phyloP scores from a whole-genome alignment of 2,797 vertebrate genomes.

The Heteromormyrus szaboi region DNA sequence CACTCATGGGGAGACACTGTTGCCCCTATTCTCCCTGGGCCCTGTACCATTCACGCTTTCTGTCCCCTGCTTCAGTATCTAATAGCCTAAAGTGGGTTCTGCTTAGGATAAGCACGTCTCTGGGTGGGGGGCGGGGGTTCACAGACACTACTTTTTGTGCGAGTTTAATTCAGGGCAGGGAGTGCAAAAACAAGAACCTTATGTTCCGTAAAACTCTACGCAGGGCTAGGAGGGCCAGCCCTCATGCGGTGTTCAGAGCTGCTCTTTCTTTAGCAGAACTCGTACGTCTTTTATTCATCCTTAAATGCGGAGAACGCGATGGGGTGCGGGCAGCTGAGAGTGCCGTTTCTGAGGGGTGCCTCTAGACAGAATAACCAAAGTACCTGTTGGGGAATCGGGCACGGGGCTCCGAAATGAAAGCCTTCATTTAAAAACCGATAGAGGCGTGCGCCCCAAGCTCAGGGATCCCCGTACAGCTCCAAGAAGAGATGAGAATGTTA shows the following conservation, averaged over 20 bases:
- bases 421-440: constrained; percentile 23
- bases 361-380: background rate
- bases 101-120: constrained; percentile 14
- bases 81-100: background rate
- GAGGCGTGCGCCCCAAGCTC: background rate
- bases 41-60: background rate
- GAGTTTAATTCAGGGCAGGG: background rate
- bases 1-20: background rate
- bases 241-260: background rate
- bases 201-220: constrained; percentile 5
- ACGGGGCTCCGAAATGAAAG: constrained; percentile 3
- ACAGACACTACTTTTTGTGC: constrained; percentile 8
- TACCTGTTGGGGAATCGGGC: background rate
- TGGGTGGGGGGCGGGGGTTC: background rate
- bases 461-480: constrained; percentile 69
- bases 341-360: background rate
- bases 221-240: background rate
- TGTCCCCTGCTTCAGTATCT: background rate
- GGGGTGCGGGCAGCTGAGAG: background rate
- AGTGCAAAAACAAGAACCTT: background rate
- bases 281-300: background rate
- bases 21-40: background rate
- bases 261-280: constrained; percentile 6
- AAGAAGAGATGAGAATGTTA: constrained; percentile 73
- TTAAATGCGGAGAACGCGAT: background rate